These are phyloP conservation scores for Folsomia candida DNA, from an alignment of 2,888 invertebrate genomes.

Conservation along the genomic window DNA sequence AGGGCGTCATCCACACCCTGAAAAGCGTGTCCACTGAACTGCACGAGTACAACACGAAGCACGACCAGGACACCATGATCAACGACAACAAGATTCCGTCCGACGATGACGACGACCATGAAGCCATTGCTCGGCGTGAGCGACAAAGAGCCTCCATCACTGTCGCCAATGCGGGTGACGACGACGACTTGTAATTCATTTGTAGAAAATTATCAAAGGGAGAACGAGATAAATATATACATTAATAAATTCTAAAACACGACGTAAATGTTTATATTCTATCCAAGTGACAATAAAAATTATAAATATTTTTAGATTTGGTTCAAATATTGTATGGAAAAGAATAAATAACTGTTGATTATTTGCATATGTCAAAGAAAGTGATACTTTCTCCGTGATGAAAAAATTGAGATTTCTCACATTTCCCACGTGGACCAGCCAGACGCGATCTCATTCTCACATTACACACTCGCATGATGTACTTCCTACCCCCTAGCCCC, in stretches of 20 bases:
- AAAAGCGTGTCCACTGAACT: conserved; percentile 37
- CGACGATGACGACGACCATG: conserved; percentile 45
- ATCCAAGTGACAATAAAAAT: too few species aligned
- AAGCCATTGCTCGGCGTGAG: conserved; percentile 26
- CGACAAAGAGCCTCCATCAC: conserved; percentile 20
- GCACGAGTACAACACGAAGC: conserved; percentile 28
- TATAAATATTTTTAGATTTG: too few species aligned
- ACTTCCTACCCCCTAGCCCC: too few species aligned
- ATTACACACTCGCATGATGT: too few species aligned
- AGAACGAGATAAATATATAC: neutral
- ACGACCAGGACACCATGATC: conserved; percentile 44
- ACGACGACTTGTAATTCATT: neutral
- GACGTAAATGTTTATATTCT: too few species aligned
- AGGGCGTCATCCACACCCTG: conserved; percentile 39
- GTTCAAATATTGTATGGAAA: too few species aligned
- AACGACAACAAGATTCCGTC: conserved; percentile 49
- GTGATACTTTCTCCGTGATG: too few species aligned
- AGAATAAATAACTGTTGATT: too few species aligned
- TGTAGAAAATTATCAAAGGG: conserved; percentile 15
- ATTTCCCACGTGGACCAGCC: too few species aligned
- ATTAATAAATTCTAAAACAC: neutral
- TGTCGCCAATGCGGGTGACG: conserved; percentile 26
- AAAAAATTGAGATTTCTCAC: too few species aligned
- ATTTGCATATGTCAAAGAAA: too few species aligned
- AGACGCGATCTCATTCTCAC: too few species aligned